Conservation (phyloP, 2,113 vertebrate genomes). For the Oriolus oriolus region DNA sequence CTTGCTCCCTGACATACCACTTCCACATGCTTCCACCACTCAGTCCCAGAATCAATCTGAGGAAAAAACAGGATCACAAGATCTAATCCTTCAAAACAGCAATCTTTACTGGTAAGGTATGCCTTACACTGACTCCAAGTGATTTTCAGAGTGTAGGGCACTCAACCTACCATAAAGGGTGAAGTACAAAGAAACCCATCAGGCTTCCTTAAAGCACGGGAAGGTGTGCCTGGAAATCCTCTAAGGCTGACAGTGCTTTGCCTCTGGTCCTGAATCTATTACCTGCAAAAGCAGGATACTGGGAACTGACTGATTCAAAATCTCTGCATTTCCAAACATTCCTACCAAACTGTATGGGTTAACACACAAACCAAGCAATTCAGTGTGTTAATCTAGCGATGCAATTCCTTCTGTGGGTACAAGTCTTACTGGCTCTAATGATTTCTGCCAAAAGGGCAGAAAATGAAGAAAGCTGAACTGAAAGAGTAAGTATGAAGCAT, state of each 20-base stretch:
- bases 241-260: neutral
- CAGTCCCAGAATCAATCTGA: neutral
- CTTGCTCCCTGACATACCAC: neutral
- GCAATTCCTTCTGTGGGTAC: neutral
- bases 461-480: neutral
- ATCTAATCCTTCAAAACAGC: neutral
- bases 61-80: neutral
- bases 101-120: neutral
- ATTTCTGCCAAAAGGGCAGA: neutral
- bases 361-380: neutral
- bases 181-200: neutral
- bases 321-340: neutral
- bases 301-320: neutral
- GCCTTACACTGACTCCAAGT: neutral
- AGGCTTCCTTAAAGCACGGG: neutral
- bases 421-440: neutral
- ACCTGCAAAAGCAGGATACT: neutral
- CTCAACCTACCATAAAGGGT: neutral
- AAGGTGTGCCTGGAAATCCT: fast-evolving
- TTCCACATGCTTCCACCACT: neutral
- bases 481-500: neutral
- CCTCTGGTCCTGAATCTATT: neutral
- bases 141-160: neutral
- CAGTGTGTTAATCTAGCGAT: neutral
- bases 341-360: neutral